phyloP scores from a whole-genome alignment of 2,797 vertebrate genomes.

The Sebastes trivittatus region DNA sequence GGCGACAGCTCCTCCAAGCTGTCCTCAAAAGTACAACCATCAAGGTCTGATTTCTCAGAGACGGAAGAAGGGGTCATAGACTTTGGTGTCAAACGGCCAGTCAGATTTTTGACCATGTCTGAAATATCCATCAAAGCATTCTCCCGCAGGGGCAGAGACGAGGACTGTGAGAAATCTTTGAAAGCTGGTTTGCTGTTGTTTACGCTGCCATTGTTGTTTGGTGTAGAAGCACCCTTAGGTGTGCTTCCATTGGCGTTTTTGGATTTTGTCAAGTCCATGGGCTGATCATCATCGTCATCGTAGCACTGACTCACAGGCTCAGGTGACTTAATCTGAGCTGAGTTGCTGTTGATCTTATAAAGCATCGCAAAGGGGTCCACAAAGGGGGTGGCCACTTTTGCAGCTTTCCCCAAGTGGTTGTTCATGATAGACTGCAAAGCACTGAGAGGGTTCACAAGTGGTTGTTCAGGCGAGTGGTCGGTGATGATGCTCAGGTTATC shows the following conservation, averaged over 20 bases:
- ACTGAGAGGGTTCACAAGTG: constrained; percentile 94
- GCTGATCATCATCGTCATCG: constrained; percentile 90
- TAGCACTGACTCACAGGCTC: constrained; percentile 88
- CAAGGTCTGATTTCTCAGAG: constrained; percentile 94
- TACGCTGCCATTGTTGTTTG: constrained; percentile 63
- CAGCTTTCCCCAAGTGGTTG: constrained; percentile 95
- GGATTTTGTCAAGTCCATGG: constrained; percentile 97
- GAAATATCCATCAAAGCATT: constrained; percentile 99
- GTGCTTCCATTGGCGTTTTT: constrained; percentile 81
- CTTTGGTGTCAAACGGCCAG: constrained; percentile 95
- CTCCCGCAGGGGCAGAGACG: constrained; percentile 90
- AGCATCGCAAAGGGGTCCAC: constrained; percentile 94
- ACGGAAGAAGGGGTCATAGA: constrained; percentile 95
- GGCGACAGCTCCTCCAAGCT: constrained; percentile 94
- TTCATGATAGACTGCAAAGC: constrained; percentile 99
- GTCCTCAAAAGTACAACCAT: constrained; percentile 94
- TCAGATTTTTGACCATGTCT: constrained; percentile 99
- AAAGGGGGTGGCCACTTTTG: constrained; percentile 90
- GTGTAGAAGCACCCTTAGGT: constrained; percentile 50
- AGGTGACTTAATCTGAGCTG: constrained; percentile 86
- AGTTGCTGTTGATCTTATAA: constrained; percentile 93
- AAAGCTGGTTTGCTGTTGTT: constrained; percentile 75
- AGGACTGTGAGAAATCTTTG: constrained; percentile 83
- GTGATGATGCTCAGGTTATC: constrained; percentile 91
- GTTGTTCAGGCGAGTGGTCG: constrained; percentile 91